phyloP scores from a whole-genome alignment of 2,888 invertebrate genomes.

The Nymphalis urticae region DNA sequence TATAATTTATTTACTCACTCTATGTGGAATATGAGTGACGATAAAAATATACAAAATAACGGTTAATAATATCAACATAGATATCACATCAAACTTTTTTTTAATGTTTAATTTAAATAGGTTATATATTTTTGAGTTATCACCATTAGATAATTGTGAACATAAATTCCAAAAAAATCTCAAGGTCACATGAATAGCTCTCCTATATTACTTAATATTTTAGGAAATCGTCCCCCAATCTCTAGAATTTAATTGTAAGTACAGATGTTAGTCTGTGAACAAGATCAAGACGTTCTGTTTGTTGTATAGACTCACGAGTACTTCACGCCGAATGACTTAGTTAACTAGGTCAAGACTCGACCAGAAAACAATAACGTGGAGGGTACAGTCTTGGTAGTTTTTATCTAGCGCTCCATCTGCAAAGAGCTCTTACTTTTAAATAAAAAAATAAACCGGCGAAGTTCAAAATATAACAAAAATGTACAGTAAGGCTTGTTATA shows the following conservation, averaged over 20 bases:
- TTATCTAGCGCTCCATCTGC: neutral
- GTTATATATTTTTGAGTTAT: too few relatives aligned
- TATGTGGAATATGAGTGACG: too few relatives aligned
- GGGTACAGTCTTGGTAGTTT: neutral
- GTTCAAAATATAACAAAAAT: too few relatives aligned
- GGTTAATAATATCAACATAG: too few relatives aligned
- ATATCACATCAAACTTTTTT: too few relatives aligned
- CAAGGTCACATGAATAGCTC: too few relatives aligned
- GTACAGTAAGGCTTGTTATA: too few relatives aligned
- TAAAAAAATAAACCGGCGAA: neutral
- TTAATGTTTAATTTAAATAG: too few relatives aligned
- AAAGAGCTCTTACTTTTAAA: neutral
- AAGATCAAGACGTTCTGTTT: conserved; percentile 8
- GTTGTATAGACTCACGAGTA: conserved; percentile 8
- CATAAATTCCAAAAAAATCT: too few relatives aligned
- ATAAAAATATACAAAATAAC: too few relatives aligned
- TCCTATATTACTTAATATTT: neutral
- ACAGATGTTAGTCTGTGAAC: neutral
- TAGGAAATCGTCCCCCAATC: neutral
- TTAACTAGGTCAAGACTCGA: conserved; percentile 5
- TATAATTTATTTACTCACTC: too few relatives aligned
- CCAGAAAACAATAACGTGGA: conserved; percentile 5
- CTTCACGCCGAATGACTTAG: conserved; percentile 7
- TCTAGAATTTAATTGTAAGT: conserved; percentile 8
- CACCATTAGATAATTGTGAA: too few relatives aligned